Evolutionary conservation across 2,113 vertebrate genomes (phyloP).

Genomic region (Megaleporinus macrocephalus): DNA sequence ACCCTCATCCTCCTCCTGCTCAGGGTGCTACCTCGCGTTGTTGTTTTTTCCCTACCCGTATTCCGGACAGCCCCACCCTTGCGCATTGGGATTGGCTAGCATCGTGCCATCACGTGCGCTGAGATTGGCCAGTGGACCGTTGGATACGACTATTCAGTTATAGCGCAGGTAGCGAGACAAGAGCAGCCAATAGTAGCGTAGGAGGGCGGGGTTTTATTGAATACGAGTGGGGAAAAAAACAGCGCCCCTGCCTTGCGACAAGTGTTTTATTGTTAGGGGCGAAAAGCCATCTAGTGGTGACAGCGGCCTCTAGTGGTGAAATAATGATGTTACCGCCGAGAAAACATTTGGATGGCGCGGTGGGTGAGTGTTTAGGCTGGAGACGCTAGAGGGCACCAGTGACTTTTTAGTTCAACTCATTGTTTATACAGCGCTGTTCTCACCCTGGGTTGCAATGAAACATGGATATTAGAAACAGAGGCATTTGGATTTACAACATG

Average conservation of each 20-base stretch:
- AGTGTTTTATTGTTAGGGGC: conserved; percentile 18
- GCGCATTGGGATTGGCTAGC: not conserved
- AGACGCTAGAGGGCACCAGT: conserved; percentile 11
- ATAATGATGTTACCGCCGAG: not conserved
- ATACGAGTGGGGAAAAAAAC: not conserved
- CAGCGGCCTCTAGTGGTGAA: conserved; percentile 25
- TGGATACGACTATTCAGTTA: not conserved
- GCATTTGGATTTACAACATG: too few species aligned
- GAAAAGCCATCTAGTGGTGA: not conserved
- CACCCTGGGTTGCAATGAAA: not conserved
- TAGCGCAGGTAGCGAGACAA: not conserved
- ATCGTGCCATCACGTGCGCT: not conserved
- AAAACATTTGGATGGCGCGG: not conserved
- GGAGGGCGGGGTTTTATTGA: not conserved
- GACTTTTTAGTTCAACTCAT: not conserved
- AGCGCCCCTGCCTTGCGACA: not conserved
- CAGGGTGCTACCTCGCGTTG: not conserved
- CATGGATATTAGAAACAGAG: too few species aligned
- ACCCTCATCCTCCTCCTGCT: conserved; percentile 63
- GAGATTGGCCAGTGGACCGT: not conserved
- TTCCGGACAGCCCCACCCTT: not conserved
- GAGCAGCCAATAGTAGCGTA: not conserved
- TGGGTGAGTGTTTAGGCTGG: not conserved
- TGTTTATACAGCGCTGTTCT: not conserved
- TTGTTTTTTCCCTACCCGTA: not conserved